A percentile compares a stretch with the other conserved stretches of the same genome.
phyloP scores from a whole-genome alignment of 1,140 invertebrate species.

The Phortica variegata region DNA sequence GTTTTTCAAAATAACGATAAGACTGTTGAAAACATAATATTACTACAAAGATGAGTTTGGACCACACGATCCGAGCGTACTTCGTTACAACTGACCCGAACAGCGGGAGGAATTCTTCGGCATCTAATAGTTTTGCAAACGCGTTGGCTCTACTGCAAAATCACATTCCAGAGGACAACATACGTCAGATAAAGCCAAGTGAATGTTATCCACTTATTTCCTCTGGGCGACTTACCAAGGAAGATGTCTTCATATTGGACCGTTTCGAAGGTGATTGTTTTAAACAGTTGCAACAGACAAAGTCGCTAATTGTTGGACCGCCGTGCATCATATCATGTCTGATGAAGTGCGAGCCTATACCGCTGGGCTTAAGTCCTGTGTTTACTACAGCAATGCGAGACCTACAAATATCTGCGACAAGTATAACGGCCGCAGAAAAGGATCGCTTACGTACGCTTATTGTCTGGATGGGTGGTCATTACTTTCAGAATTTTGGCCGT shows the following conservation, averaged over 20 bases:
- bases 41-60: constrained; percentile 37
- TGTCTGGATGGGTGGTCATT: constrained; percentile 81
- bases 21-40: too few species aligned
- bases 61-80: constrained; percentile 46
- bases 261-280: constrained; percentile 71
- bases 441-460: constrained; percentile 69
- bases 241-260: constrained; percentile 74
- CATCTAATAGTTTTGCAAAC: constrained; percentile 21
- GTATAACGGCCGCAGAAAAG: constrained; percentile 65
- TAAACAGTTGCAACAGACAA: constrained; percentile 65
- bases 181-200: constrained; percentile 39
- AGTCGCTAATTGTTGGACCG: constrained; percentile 75
- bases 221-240: constrained; percentile 62
- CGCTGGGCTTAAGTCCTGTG: constrained; percentile 72
- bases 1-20: too few species aligned
- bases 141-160: constrained; percentile 26
- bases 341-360: constrained; percentile 70
- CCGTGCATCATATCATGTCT: constrained; percentile 76
- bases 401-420: constrained; percentile 72
- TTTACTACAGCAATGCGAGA: constrained; percentile 80
- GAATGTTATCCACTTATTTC: constrained; percentile 45
- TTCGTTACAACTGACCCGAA: constrained; percentile 43
- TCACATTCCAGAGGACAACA: constrained; percentile 39
- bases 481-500: constrained; percentile 68
- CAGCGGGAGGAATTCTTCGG: constrained; percentile 12